Conservation (phyloP, 2,888 invertebrate species). For the Orchestes rusci region DNA sequence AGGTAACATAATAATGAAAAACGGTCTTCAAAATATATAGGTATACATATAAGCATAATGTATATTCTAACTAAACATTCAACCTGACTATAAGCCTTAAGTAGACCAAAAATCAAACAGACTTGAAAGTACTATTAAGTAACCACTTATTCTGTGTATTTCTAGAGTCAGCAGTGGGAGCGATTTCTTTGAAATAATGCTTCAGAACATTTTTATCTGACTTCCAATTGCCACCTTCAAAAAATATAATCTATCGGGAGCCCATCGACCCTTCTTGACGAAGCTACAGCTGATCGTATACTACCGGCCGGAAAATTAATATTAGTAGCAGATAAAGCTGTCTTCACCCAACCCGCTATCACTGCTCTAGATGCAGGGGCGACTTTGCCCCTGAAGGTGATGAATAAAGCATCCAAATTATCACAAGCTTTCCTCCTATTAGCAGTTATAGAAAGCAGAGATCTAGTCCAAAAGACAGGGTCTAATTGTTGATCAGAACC, state of each 20-base stretch:
- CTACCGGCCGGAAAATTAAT: constrained; percentile 1
- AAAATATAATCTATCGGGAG: constrained; percentile 2
- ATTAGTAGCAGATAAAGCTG: constrained; percentile 3
- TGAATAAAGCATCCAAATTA: constrained; percentile 3
- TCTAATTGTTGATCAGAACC: constrained; percentile 2
- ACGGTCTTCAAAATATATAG: no score
- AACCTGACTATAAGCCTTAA: no score
- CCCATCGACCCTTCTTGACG: constrained; percentile 3
- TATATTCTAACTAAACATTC: no score
- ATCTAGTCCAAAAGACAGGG: constrained; percentile 6
- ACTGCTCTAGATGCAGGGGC: neutral
- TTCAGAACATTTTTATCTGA: no score
- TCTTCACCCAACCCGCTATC: constrained; percentile 6
- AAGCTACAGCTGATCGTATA: constrained; percentile 7
- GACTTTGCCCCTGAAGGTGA: constrained; percentile 4
- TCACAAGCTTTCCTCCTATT: neutral
- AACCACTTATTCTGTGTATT: no score
- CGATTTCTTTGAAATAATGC: no score
- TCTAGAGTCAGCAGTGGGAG: no score
- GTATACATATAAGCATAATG: no score
- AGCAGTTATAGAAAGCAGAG: neutral
- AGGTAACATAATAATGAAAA: no score
- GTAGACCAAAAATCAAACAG: no score
- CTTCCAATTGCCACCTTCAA: no score
- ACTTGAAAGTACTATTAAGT: no score